Evolutionary conservation across 2,888 invertebrate genomes (phyloP), one percentile per base, ranked within the genome.

Genomic region (Saturnia japonica): DNA sequence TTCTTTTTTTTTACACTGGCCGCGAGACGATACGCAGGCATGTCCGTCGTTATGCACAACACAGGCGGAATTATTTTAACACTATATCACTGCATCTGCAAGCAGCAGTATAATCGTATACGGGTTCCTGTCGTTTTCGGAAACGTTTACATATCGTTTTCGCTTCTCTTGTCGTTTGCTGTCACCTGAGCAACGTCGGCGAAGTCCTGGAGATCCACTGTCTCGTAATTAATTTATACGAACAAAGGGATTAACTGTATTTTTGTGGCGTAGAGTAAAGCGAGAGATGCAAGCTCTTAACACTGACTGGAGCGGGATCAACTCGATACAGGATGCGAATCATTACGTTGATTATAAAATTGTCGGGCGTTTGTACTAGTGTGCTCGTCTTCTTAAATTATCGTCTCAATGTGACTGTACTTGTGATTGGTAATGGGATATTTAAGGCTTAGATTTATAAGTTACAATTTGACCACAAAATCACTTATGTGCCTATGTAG

Each of bases 261-360:
- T 74, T 76, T 68, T 78, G 80, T 76, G 77, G 78, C 76, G 77
- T 72, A 72, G 75, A 74, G 76, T 77, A 74, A 74, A 85, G 86
- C 84, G 88, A 82, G 82, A 82, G 86, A 85, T 82, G 77, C 87
- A 86, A 83, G 80, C 88, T 88, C 88, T 88, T 87, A 88, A 86
- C 90, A 88, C 88, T 90, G 91, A 94, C 92, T 93, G 92, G 90
- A 87, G 88, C 86, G 90, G 89, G 90, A 87, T 84, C 86, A 85
- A 82, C 77, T 77, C 83, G 84, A 77, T 60, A 85, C 93, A 93
- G 94, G 93, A 93, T 93, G 91, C 84, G 82, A 75, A 77, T 92
- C 88, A 93, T 94, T 93, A 93, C 91, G 88, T 80, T 90, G 91
- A 92, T 93, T 91, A 93, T 91, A 90, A 91, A 91, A 93, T 93